Conservation (phyloP, 2,113 vertebrate genomes). For the Podocnemis expansa region DNA sequence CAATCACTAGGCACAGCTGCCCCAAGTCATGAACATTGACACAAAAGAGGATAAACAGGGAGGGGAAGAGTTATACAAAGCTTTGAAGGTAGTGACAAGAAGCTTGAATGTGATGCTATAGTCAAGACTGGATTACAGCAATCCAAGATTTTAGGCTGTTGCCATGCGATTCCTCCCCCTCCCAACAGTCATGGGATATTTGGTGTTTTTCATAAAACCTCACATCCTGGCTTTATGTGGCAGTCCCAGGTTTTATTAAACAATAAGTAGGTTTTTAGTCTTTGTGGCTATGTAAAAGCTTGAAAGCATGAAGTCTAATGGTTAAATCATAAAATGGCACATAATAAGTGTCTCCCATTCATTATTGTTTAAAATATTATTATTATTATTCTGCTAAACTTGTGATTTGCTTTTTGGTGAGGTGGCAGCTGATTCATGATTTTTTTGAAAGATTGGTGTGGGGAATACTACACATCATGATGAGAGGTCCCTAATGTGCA, state of each 20-base stretch:
- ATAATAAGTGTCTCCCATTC: not conserved
- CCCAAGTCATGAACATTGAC: not conserved
- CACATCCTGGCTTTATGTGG: not conserved
- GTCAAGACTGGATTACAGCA: not conserved
- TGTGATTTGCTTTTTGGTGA: not conserved
- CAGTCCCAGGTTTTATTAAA: not conserved
- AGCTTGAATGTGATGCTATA: conserved; percentile 30
- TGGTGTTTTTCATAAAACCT: not conserved
- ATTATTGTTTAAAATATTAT: not conserved
- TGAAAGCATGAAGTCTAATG: not conserved
- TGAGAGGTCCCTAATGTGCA: not conserved
- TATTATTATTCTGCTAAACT: not conserved
- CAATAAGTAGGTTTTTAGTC: not conserved
- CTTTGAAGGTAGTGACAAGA: conserved; percentile 55
- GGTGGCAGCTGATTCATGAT: not conserved
- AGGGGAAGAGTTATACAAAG: conserved; percentile 13
- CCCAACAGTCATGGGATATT: not conserved
- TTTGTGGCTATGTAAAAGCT: not conserved
- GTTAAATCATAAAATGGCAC: not conserved
- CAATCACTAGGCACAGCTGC: not conserved
- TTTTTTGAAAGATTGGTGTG: not conserved
- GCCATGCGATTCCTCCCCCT: not conserved
- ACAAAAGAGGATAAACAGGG: conserved; percentile 16
- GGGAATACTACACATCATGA: not conserved
- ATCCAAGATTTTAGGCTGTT: not conserved